Conservation (phyloP, 2,797 vertebrate species). For the Brachyalestes nurse region DNA sequence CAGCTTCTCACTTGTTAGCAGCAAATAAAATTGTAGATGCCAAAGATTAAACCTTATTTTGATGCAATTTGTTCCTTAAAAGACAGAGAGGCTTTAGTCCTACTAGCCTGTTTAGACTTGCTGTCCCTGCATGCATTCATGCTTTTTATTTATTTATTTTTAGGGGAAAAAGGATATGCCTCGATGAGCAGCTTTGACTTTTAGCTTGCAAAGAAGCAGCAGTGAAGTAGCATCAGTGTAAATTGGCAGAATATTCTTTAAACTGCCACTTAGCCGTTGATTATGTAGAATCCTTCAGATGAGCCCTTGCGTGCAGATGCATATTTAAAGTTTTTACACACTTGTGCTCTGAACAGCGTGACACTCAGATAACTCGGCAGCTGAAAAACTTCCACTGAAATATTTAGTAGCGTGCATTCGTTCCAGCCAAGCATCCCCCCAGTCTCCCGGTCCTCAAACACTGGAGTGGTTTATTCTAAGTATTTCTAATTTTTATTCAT, state of each 20-base stretch:
- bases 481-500: slow-evolving; percentile 48
- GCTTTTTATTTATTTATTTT: neutral
- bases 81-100: too few species aligned
- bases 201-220: neutral
- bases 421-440: slow-evolving; percentile 42
- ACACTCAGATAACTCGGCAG: slow-evolving; percentile 37
- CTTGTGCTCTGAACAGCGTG: slow-evolving; percentile 33
- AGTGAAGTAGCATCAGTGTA: slow-evolving; percentile 6
- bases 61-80: too few species aligned
- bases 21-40: too few species aligned
- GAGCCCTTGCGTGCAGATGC: slow-evolving; percentile 17
- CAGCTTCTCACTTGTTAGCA: too few species aligned
- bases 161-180: neutral
- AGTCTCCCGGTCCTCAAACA: neutral
- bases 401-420: slow-evolving; percentile 56
- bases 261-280: slow-evolving; percentile 7
- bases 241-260: neutral
- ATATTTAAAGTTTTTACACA: slow-evolving; percentile 47
- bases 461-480: slow-evolving; percentile 40
- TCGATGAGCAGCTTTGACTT: neutral
- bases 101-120: too few species aligned
- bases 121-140: neutral
- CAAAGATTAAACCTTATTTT: too few species aligned
- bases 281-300: slow-evolving; percentile 28
- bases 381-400: slow-evolving; percentile 54